phyloP scores from a whole-genome alignment of 2,888 invertebrate genomes.

The Oligia latruncula region DNA sequence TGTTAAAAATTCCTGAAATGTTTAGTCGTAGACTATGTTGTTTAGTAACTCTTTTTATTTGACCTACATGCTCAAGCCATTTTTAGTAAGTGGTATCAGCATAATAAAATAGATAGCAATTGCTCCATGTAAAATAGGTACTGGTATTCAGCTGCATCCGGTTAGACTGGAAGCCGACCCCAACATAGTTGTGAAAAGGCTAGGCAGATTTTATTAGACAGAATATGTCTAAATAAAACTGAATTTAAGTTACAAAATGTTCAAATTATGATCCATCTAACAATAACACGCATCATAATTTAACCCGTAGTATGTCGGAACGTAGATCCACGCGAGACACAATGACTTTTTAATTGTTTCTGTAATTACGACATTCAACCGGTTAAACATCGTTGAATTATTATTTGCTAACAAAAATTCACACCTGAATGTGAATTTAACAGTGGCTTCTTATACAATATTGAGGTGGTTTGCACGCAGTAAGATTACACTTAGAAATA shows the following conservation, averaged over 20 bases:
- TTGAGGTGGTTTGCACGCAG: background rate
- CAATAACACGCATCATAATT: background rate
- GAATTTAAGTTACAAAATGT: background rate
- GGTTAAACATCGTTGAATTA: background rate
- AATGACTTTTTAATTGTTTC: no score
- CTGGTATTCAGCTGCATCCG: background rate
- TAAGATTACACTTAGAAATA: background rate
- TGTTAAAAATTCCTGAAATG: slow-evolving; percentile 18
- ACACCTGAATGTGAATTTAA: slow-evolving; percentile 3
- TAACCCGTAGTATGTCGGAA: no score
- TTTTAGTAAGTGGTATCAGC: background rate
- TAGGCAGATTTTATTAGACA: no score
- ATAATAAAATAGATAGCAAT: background rate
- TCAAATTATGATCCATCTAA: background rate
- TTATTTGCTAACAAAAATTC: background rate
- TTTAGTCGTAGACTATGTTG: background rate
- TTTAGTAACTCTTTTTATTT: background rate
- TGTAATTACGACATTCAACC: no score
- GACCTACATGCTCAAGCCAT: slow-evolving; percentile 12
- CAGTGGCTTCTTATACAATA: background rate
- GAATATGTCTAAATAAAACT: no score
- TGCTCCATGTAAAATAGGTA: background rate
- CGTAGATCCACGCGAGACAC: no score
- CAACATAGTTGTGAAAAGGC: no score
- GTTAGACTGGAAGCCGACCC: background rate